These are phyloP conservation scores for Drosophila kambysellisi DNA, from an alignment of 2,888 invertebrate species.

Conservation along the genomic window DNA sequence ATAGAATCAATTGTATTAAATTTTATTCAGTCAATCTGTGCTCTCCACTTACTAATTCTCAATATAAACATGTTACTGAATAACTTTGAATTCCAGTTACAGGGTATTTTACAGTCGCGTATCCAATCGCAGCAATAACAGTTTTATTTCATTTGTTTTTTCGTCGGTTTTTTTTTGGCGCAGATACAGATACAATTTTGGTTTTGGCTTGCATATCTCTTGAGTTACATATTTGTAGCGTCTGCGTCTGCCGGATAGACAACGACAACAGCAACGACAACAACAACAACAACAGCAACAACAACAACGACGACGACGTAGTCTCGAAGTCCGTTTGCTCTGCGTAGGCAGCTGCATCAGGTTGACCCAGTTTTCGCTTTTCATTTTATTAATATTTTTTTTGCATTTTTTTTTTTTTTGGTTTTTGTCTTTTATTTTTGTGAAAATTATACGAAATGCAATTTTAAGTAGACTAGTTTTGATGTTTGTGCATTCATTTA, in stretches of 20 bases:
- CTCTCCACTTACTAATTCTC: not conserved
- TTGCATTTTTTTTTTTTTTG: not conserved
- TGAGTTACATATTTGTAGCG: slow-evolving; percentile 71
- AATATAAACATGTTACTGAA: not conserved
- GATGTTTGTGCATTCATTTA: slow-evolving; percentile 53
- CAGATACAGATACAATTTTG: slow-evolving; percentile 56
- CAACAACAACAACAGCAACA: slow-evolving; percentile 48
- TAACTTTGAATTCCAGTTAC: not conserved
- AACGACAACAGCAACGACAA: slow-evolving; percentile 22
- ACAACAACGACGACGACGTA: slow-evolving; percentile 23
- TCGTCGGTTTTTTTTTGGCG: slow-evolving; percentile 27
- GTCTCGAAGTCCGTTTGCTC: slow-evolving; percentile 50
- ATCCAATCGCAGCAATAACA: not conserved
- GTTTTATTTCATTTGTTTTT: slow-evolving; percentile 17
- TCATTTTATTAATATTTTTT: slow-evolving; percentile 45
- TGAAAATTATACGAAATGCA: slow-evolving; percentile 72
- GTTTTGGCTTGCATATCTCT: slow-evolving; percentile 65
- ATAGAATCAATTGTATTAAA: not conserved
- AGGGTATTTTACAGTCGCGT: slow-evolving; percentile 1
- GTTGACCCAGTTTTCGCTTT: slow-evolving; percentile 80
- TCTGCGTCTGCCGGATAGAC: slow-evolving; percentile 68
- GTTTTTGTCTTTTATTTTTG: slow-evolving; percentile 33
- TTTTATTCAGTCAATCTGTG: not conserved
- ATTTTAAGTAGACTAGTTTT: slow-evolving; percentile 63
- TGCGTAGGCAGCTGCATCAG: slow-evolving; percentile 77